phyloP scores from a whole-genome alignment of 1,140 invertebrate species.

The Drosophila sproati region DNA sequence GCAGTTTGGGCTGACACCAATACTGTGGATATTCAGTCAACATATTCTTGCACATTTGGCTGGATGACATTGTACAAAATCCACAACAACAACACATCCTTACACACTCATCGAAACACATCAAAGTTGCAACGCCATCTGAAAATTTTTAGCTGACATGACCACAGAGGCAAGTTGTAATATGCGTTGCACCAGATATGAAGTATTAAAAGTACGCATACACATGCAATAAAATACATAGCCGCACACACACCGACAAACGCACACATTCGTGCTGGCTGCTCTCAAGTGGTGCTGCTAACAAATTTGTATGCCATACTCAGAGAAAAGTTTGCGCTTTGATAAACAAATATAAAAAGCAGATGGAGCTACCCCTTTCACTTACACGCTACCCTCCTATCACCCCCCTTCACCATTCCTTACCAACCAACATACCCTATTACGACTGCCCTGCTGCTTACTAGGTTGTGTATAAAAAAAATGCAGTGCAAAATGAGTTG shows the following conservation, averaged over 20 bases:
- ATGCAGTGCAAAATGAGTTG: constrained; percentile 58
- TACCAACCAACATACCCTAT: background rate
- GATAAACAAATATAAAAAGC: constrained; percentile 76
- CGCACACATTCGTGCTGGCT: constrained; percentile 45
- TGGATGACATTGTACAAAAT: constrained; percentile 1
- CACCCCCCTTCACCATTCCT: background rate
- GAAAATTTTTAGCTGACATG: constrained; percentile 41
- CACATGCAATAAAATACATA: constrained; percentile 1
- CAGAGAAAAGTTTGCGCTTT: constrained; percentile 67
- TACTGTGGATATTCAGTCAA: background rate
- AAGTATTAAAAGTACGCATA: constrained; percentile 53
- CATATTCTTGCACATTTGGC: background rate
- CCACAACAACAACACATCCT: background rate
- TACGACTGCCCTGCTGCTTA: constrained; percentile 3
- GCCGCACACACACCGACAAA: background rate
- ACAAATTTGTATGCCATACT: constrained; percentile 58
- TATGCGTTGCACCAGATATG: constrained; percentile 50
- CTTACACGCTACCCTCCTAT: background rate
- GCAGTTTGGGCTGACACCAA: constrained; percentile 1
- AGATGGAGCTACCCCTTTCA: constrained; percentile 24
- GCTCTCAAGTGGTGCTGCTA: constrained; percentile 68
- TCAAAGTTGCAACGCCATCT: constrained; percentile 18
- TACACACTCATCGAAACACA: background rate
- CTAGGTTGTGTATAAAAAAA: constrained; percentile 49
- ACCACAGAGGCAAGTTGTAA: constrained; percentile 40